Evolutionary conservation across 2,113 vertebrate genomes (phyloP).

Genomic region (Hippopotamus amphibius): DNA sequence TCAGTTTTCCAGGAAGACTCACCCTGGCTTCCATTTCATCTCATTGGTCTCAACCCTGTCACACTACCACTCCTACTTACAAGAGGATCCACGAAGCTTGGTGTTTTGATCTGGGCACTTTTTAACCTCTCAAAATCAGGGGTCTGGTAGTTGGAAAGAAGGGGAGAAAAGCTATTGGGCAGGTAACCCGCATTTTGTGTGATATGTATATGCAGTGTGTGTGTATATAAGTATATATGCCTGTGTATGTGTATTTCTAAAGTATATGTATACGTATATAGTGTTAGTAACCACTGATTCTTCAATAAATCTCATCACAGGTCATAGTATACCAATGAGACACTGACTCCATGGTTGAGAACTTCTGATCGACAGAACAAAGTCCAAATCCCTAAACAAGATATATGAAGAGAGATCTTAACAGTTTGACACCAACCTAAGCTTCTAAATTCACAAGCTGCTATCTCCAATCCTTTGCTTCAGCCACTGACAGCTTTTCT

Average conservation of each 20-base stretch:
- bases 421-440: neutral
- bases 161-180: neutral
- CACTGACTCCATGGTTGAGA: neutral
- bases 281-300: neutral
- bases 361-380: neutral
- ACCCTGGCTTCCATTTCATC: neutral
- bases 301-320: neutral
- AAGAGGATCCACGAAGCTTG: neutral
- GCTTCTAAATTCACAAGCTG: neutral
- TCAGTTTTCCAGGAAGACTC: neutral
- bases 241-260: neutral
- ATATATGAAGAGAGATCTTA: neutral
- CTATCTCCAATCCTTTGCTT: neutral
- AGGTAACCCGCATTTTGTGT: neutral
- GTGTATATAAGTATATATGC: neutral
- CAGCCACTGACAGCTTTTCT: neutral
- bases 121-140: neutral
- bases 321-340: neutral
- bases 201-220: neutral
- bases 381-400: neutral
- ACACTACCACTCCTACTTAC: neutral
- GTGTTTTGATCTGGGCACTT: neutral
- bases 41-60: neutral
- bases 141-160: neutral
- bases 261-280: neutral